Base-by-base conservation (phyloP, 2,797 vertebrate genomes). In the Distichodus sexfasciatus region DNA sequence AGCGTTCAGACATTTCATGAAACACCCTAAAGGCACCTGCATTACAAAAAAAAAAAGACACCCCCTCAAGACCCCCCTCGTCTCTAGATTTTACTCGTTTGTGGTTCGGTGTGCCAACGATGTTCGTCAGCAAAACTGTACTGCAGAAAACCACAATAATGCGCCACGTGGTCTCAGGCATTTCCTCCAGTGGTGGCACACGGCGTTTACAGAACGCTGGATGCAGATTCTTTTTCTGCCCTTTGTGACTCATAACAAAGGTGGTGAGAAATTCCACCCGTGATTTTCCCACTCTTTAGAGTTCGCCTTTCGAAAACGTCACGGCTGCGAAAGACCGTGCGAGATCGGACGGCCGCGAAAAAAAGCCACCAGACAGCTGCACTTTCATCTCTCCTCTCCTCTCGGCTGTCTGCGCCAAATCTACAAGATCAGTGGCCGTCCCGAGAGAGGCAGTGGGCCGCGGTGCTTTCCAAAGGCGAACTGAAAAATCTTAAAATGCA, bases 71-170 rank as follows among this genome's bases (percentile, higher is more conserved):
- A n/a, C 36, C 61, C 24, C 10, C 9, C 6, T 41, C 11, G 24
- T 17, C 54, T 67, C 47, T 53, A 15, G 40, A 66, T 41, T 58
- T 65, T 19, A 72, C 55, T 72, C 38, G 21, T 53, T 31, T 73
- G 41, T 46, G 72, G 69, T 82, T 15, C 72, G 28, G 28, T 74
- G 73, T 58, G 77, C 48, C 72, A 72, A 74, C 50, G 31, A 83
- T 59, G 81, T 82, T 66, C 83, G 74, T 77, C 41, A 78, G 67
- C 69, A 62, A 76, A 77, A 66, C 79, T 74, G 66, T 71, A 67
- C 62, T 69, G 75, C 75, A 81, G 80, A 77, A 87, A 85, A 82
- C 76, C 79, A 78, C 83, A 82, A 73, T 0, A 74, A 61, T 21
- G 69, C 53, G 24, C 55, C 76, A 72, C 74, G 40, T 65, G 63